phyloP scores from a whole-genome alignment of 1,140 invertebrate species.

The Plectus sambesii region DNA sequence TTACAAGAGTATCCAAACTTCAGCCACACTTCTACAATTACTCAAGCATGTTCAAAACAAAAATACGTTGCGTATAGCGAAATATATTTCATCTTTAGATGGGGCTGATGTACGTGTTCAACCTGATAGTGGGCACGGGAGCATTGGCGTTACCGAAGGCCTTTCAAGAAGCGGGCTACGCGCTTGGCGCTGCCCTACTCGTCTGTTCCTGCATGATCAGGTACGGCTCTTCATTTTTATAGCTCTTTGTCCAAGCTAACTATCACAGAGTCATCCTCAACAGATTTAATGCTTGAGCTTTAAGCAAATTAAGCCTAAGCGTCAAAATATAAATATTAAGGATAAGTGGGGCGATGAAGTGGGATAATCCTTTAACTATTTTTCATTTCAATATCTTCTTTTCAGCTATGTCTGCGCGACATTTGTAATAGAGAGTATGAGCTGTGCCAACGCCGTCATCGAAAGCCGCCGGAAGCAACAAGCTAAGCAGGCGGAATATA shows the following conservation, averaged over 20 bases:
- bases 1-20: too few relatives aligned
- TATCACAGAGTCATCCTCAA: too few relatives aligned
- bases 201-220: slow-evolving; percentile 72
- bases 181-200: slow-evolving; percentile 66
- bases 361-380: slow-evolving; percentile 2
- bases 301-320: not conserved
- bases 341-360: too few relatives aligned
- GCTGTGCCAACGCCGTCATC: slow-evolving; percentile 76
- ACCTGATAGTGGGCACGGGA: slow-evolving; percentile 94
- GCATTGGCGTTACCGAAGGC: slow-evolving; percentile 82
- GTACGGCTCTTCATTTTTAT: slow-evolving; percentile 48
- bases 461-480: slow-evolving; percentile 16
- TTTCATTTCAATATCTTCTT: slow-evolving; percentile 30
- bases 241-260: too few relatives aligned
- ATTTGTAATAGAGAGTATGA: slow-evolving; percentile 88
- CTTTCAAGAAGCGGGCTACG: slow-evolving; percentile 80
- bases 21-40: too few relatives aligned
- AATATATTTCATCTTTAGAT: slow-evolving; percentile 65
- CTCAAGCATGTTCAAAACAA: too few relatives aligned
- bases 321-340: slow-evolving; percentile 2
- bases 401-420: slow-evolving; percentile 81
- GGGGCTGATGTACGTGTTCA: slow-evolving; percentile 88
- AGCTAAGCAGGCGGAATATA: not conserved
- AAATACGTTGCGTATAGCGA: too few relatives aligned
- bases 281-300: too few relatives aligned